Percentiles rank a stretch among this genome's conserved stretches.
Evolutionary conservation across 1,140 invertebrate genomes (phyloP).

Genomic region (Druon quercuslanigerum): DNA sequence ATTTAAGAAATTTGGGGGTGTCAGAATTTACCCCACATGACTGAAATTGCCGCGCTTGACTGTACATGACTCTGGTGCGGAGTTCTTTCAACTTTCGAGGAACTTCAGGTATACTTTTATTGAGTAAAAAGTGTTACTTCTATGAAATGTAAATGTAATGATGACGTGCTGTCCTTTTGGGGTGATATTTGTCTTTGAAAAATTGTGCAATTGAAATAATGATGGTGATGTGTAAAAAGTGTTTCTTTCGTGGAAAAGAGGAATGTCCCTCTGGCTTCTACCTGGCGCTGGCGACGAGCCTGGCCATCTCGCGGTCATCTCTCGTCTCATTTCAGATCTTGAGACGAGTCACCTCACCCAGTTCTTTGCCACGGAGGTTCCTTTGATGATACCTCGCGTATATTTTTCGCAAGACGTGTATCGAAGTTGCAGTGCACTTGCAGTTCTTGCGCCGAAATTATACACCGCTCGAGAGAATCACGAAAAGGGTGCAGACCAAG

Average conservation of each 20-base stretch:
- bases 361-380: conserved; percentile 2
- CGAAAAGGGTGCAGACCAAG: conserved; percentile 16
- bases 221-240: conserved; percentile 3
- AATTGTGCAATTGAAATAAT: conserved; percentile 24
- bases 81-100: not conserved
- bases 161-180: not conserved
- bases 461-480: conserved; percentile 27
- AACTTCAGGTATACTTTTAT: not conserved
- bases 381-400: conserved; percentile 22
- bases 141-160: conserved; percentile 5
- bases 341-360: conserved; percentile 9
- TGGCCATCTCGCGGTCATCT: conserved; percentile 18
- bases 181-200: conserved; percentile 11
- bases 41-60: too few relatives aligned
- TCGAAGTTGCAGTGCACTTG: conserved; percentile 13
- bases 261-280: not conserved
- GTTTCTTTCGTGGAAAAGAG: conserved; percentile 9
- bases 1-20: too few relatives aligned
- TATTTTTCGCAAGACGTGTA: conserved; percentile 15
- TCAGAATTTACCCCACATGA: too few relatives aligned
- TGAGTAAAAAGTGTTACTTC: not conserved
- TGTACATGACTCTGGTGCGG: too few relatives aligned
- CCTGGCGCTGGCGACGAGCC: not conserved
- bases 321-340: conserved; percentile 1
- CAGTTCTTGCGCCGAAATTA: conserved; percentile 29